Conservation (phyloP, 2,888 invertebrate genomes). For the Agrochola lota region DNA sequence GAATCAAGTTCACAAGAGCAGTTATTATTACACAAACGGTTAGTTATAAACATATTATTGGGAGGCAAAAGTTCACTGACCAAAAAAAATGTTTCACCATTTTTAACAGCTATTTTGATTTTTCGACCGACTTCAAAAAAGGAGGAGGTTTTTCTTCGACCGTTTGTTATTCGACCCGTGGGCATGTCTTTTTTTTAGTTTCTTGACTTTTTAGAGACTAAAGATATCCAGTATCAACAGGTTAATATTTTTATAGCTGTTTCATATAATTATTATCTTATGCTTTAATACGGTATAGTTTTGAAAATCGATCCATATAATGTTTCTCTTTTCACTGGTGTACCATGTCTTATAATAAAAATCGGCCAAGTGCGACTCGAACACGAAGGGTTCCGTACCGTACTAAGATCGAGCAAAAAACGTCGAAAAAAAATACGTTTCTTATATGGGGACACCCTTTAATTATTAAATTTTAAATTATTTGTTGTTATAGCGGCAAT, state of each 20-base stretch:
- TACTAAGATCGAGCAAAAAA: too few relatives aligned
- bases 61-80: slow-evolving; percentile 1
- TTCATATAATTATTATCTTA: not conserved
- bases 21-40: slow-evolving; percentile 34
- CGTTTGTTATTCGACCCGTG: not conserved
- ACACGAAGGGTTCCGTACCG: too few relatives aligned
- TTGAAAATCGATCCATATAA: too few relatives aligned
- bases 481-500: too few relatives aligned
- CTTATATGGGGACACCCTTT: too few relatives aligned
- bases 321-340: not conserved
- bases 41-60: slow-evolving; percentile 19
- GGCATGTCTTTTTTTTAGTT: not conserved
- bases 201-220: not conserved
- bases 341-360: too few relatives aligned
- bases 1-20: slow-evolving; percentile 47
- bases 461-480: too few relatives aligned
- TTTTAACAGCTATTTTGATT: not conserved
- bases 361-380: too few relatives aligned
- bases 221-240: not conserved
- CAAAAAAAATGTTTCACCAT: not conserved
- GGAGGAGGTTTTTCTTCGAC: not conserved
- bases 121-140: not conserved
- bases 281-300: too few relatives aligned
- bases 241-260: not conserved
- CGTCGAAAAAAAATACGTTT: too few relatives aligned